Percentiles rank a stretch among this genome's conserved stretches.
Conservation (phyloP, 1,140 invertebrate genomes). For the Medauroidea extradentata region DNA sequence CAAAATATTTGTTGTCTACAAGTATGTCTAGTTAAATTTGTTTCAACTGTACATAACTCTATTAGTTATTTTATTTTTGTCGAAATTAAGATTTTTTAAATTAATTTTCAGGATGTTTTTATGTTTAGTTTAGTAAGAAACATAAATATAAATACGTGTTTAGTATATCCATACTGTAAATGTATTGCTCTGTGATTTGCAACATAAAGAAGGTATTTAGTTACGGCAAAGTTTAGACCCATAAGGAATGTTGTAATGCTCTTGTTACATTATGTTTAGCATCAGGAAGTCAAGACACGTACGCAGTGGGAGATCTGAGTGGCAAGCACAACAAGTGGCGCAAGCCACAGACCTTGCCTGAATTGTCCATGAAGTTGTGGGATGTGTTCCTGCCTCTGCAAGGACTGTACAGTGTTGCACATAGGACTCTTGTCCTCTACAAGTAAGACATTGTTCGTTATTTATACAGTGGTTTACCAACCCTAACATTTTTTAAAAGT, state of each 20-base stretch:
- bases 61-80: too few species aligned
- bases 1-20: neutral
- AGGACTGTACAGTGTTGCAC: slow-evolving; percentile 71
- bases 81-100: neutral
- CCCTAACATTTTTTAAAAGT: too few species aligned
- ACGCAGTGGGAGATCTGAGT: slow-evolving; percentile 82
- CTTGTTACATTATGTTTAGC: slow-evolving; percentile 41
- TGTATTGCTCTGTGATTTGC: neutral
- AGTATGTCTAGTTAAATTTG: too few species aligned
- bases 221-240: neutral
- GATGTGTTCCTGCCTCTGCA: slow-evolving; percentile 84
- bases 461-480: too few species aligned
- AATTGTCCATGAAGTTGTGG: slow-evolving; percentile 46
- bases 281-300: slow-evolving; percentile 80
- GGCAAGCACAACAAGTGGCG: slow-evolving; percentile 65
- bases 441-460: too few species aligned
- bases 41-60: too few species aligned
- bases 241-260: neutral
- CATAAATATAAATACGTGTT: neutral
- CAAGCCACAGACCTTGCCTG: slow-evolving; percentile 3
- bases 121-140: neutral
- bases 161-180: neutral
- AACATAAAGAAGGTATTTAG: neutral
- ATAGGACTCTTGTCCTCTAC: slow-evolving; percentile 79
- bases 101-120: neutral